phyloP scores from a whole-genome alignment of 2,888 invertebrate species.

The Pterostichus niger region DNA sequence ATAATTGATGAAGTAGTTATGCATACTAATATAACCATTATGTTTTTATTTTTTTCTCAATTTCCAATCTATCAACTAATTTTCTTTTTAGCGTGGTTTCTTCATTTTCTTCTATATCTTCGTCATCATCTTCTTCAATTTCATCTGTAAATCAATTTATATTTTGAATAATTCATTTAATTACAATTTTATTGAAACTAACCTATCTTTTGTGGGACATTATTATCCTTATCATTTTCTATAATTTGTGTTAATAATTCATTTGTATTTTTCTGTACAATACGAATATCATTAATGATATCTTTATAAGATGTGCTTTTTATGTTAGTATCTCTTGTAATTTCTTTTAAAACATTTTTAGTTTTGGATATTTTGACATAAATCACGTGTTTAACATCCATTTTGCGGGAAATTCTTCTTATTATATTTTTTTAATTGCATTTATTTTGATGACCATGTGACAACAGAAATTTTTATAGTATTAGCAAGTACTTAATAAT shows the following conservation, averaged over 20 bases:
- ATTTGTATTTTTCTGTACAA: slow-evolving; percentile 66
- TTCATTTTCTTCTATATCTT: slow-evolving; percentile 21
- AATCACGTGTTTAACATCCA: slow-evolving; percentile 51
- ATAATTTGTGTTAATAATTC: slow-evolving; percentile 64
- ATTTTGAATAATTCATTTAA: neutral
- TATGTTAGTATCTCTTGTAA: slow-evolving; percentile 28
- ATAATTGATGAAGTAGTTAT: neutral
- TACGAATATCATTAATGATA: slow-evolving; percentile 49
- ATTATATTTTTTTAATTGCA: slow-evolving; percentile 25
- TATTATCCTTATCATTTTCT: slow-evolving; percentile 64
- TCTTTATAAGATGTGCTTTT: slow-evolving; percentile 49
- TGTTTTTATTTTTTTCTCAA: slow-evolving; percentile 41
- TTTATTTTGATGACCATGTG: neutral
- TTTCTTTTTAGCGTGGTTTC: slow-evolving; percentile 45
- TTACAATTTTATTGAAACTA: slow-evolving; percentile 38
- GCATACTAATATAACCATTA: slow-evolving; percentile 1
- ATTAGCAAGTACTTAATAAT: no score
- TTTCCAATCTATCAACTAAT: slow-evolving; percentile 16
- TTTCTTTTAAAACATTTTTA: slow-evolving; percentile 28
- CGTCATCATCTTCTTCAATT: slow-evolving; percentile 51
- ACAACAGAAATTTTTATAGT: no score
- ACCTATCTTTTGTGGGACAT: slow-evolving; percentile 52
- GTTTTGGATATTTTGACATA: slow-evolving; percentile 53
- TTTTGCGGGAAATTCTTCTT: slow-evolving; percentile 45
- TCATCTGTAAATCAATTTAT: slow-evolving; percentile 24